phyloP scores from a whole-genome alignment of 2,888 invertebrate species.

The Lymantria monacha region DNA sequence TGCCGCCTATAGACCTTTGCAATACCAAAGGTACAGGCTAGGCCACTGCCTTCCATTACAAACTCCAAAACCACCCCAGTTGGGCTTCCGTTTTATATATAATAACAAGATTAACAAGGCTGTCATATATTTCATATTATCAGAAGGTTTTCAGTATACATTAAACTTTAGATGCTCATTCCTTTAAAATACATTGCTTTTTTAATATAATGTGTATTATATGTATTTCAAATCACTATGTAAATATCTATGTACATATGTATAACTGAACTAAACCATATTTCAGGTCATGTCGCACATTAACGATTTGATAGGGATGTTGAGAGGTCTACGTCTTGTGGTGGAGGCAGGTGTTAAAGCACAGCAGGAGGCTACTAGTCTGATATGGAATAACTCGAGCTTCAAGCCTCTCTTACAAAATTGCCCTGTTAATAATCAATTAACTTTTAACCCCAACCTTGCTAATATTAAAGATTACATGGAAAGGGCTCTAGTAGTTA shows the following conservation, averaged over 20 bases:
- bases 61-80: too few relatives aligned
- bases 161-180: too few relatives aligned
- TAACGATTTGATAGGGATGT: constrained; percentile 85
- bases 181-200: too few relatives aligned
- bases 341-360: constrained; percentile 84
- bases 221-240: too few relatives aligned
- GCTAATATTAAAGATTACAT: constrained; percentile 66
- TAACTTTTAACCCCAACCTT: constrained; percentile 49
- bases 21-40: too few relatives aligned
- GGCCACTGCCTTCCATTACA: too few relatives aligned
- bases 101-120: too few relatives aligned
- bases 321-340: constrained; percentile 87
- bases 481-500: constrained; percentile 86
- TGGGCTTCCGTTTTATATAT: too few relatives aligned
- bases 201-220: neutral
- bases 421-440: constrained; percentile 54
- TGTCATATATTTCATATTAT: too few relatives aligned
- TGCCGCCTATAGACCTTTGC: too few relatives aligned
- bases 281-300: constrained; percentile 81
- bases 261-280: constrained; percentile 48
- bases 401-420: constrained; percentile 72
- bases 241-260: constrained; percentile 7
- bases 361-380: constrained; percentile 83
- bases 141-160: too few relatives aligned
- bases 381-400: constrained; percentile 87